Conservation (phyloP, 2,113 vertebrate genomes). For the Rhynchomys soricoides region DNA sequence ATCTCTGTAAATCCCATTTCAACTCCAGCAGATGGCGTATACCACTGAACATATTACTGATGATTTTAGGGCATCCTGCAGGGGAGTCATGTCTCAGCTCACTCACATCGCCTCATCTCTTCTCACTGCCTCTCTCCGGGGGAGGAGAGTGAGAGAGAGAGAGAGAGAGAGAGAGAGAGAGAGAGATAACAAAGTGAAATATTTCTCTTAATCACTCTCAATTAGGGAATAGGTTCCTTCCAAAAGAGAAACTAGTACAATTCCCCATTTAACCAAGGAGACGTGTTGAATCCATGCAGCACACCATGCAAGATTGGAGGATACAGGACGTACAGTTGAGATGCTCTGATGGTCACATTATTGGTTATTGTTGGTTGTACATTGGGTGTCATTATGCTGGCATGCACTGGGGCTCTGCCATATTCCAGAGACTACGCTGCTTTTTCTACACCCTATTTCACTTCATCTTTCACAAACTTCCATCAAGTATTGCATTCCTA, state of each 20-base stretch:
- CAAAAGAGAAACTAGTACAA: background rate
- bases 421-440: background rate
- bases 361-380: background rate
- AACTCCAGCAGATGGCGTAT: background rate
- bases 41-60: background rate
- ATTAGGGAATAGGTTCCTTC: background rate
- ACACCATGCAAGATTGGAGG: background rate
- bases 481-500: background rate
- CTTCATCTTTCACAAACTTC: background rate
- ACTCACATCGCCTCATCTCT: background rate
- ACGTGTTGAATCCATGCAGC: background rate
- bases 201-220: background rate
- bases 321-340: background rate
- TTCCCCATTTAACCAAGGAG: background rate
- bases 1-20: slow-evolving; percentile 43
- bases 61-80: background rate
- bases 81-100: background rate
- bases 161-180: no score
- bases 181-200: background rate
- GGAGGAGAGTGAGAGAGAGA: fast-evolving
- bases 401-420: background rate
- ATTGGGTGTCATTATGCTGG: background rate
- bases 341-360: no score
- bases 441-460: background rate
- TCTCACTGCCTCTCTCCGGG: background rate